Evolutionary conservation across 2,113 vertebrate genomes (phyloP), one percentile per base, ranked within the genome.

Genomic region (Archilochus colubris): DNA sequence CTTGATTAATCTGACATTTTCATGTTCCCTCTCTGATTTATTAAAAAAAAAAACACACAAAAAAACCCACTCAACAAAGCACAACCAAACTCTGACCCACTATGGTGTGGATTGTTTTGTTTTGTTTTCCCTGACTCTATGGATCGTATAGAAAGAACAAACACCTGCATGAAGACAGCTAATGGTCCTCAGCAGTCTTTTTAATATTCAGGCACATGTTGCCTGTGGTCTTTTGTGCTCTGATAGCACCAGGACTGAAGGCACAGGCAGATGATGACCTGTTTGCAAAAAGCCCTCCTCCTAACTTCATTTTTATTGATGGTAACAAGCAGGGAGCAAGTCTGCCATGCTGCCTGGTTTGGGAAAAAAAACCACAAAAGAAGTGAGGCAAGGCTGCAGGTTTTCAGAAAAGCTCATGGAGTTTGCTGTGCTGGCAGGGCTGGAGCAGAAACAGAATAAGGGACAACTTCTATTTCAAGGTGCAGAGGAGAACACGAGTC

Each of bases 1-100:
- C 97, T 98, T 98, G 96, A 98, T 98, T 98, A 98, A 97, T 95
- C 96, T 98, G 98, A 97, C 97, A 98, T 98, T 97, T 98, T 97
- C 96, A 97, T 97, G 97, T 97, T 97, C 97, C 91, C 97, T 96
- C 97, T 97, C 96, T 97, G 97, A 98, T 97, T 98, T 98, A 98
- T 98, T 98, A 97, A 97, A 98, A 78, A 43, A 43, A 53, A 53
- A 40, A 40, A 4, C 46, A 48, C 20, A 97, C 46, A 69, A 97
- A 97, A 53, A 53, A 4, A 23, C 16, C 7, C 20, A 46, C 16
- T 6, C 46, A 46, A 46, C 46, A 48, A 48, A 48, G 21, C 46
- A 8, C 46, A 48, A 48, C 97, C 20, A 69, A 97, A 97, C 96
- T 96, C 94, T 96, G 38, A 95, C 82, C 96, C 62, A 64, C 19